Evolutionary conservation across 2,888 invertebrate genomes (phyloP), one percentile per base, ranked within the genome.

Genomic region (Aspidapion aeneum): DNA sequence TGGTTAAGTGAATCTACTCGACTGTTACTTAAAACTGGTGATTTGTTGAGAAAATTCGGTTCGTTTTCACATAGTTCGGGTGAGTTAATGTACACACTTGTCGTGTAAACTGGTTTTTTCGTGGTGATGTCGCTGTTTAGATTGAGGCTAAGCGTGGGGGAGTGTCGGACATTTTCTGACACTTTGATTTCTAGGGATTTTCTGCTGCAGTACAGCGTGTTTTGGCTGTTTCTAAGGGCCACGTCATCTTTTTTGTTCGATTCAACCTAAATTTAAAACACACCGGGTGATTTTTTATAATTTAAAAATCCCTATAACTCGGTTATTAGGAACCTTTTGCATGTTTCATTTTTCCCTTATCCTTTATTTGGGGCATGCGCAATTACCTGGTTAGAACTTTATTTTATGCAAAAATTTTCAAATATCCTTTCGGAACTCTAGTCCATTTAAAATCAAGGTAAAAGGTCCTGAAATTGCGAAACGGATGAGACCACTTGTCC

Each of bases 21-120:
- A 58, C 74, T 72, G 55, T 63, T 66, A 63, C 76, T 74, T 64
- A 75, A 65, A 55, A 77, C 75, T 17, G 76, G 77, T n/a, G 75
- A 74, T 59, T 64, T 65, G 17, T 63, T 54, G 2, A 59, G 61
- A 55, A 66, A 66, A 18, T 71, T 71, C 18, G 71, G 65, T n/a
- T 70, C 71, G 51, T 75, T 72, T 58, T 78, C 75, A 2, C 73
- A 73, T 59, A 76, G 72, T 2, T 76, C 77, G 1, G 75, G 68
- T 1, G 79, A 74, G 70, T 79, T 80, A 20, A 80, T 80, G 68
- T 79, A 79, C 58, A 80, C 79, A 66, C 79, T 79, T 9, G 79
- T 79, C n/a, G 77, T 80, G 64, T 79, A 79, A n/a, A 77, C 62
- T 66, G 62, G 65, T 59, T 69, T 69, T 7, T 60, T 35, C 1